Percentiles rank a stretch among this genome's conserved stretches.
Evolutionary conservation across 2,888 invertebrate genomes (phyloP).

Genomic region (Candidula unifasciata): DNA sequence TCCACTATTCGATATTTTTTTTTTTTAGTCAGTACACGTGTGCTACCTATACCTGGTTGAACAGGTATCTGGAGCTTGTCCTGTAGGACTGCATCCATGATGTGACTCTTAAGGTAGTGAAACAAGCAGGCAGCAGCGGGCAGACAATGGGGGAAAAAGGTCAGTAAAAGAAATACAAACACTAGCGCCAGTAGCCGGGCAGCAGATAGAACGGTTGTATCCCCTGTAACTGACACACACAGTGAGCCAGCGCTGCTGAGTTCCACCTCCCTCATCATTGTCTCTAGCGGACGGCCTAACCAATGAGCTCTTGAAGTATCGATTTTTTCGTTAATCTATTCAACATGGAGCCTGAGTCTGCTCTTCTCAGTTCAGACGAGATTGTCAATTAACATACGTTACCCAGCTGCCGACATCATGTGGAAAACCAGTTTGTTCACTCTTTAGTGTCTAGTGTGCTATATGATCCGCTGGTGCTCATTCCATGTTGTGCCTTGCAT

Average conservation of each 20-base stretch:
- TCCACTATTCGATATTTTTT: no score
- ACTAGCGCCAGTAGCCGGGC: no score
- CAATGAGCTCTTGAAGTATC: slow-evolving; percentile 59
- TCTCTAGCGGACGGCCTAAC: slow-evolving; percentile 47
- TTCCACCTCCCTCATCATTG: slow-evolving; percentile 31
- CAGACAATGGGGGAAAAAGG: no score
- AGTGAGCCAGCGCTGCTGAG: slow-evolving; percentile 24
- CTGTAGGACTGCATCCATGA: no score
- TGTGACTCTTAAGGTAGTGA: no score
- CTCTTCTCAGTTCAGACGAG: slow-evolving; percentile 35
- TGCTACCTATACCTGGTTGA: no score
- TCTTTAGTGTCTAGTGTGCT: neutral
- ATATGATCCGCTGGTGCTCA: neutral
- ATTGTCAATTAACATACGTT: slow-evolving; percentile 45
- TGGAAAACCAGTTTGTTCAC: neutral
- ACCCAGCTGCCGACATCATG: neutral
- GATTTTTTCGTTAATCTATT: slow-evolving; percentile 63
- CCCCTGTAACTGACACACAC: slow-evolving; percentile 8
- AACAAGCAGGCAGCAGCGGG: no score
- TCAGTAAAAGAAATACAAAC: no score
- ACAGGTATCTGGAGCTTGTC: no score
- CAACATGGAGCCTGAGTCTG: slow-evolving; percentile 57
- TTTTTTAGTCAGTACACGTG: no score
- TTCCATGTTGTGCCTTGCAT: neutral
- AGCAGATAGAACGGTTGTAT: neutral